Base-by-base conservation (phyloP, 2,797 vertebrate genomes). In the Acanthurus leucopareius region DNA sequence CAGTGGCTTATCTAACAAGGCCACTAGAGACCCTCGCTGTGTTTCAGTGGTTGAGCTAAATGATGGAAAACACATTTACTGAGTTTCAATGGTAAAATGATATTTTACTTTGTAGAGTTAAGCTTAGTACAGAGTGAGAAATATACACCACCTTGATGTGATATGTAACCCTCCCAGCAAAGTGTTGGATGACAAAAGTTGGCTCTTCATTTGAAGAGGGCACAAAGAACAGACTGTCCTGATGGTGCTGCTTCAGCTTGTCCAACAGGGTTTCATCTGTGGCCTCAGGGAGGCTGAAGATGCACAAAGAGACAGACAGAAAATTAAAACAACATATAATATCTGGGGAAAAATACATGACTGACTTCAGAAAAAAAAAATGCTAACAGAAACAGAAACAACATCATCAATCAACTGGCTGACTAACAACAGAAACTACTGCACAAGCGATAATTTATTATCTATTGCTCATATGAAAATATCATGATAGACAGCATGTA, bases 151-250 rank as follows among this genome's bases (percentile, higher is more conserved):
- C 98, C 96, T 99, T 96, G 87, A 97, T 95, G 89, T 97, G 96
- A 80, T 99, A 99, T 77, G 96, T 96, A 74, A 99, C 97, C 73
- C 91, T 97, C 28, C 97, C 97, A 1, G 98, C 97, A 51, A 97
- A 98, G 92, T 99, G 98, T 35, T 91, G 95, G 78, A 99, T 96
- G 64, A 97, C 91, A 86, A 99, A 99, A 0, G 97, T 95, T 0
- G 93, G 94, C 73, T 97, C 96, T 91, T 92, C 89, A 67, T 96
- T 94, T 0, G 96, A 92, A 16, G 97, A 97, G 56, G 94, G 91
- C 0, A 96, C 91, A 89, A 99, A 97, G 83, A 95, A 96, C 4
- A 93, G 93, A 84, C 95, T 97, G 66, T 96, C 94, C 64, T 95
- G 95, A 4, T 98, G 97, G 65, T 97, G 96, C 89, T 95, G 96